Percentiles rank a stretch among this genome's conserved stretches.
phyloP scores from a whole-genome alignment of 2,113 vertebrate genomes.

The Saccopteryx leptura region DNA sequence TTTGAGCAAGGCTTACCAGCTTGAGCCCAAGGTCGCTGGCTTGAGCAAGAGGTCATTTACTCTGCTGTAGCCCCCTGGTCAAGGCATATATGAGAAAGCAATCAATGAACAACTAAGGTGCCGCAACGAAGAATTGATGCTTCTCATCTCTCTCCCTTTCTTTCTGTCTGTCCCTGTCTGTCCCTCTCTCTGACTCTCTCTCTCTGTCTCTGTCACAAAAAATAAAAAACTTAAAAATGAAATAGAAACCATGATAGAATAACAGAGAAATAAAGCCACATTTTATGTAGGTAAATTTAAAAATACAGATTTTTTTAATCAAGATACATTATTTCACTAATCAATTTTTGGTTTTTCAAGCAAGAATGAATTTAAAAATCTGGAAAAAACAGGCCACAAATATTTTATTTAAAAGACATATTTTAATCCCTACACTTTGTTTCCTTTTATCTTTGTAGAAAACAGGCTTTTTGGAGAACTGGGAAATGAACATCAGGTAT shows the following conservation, averaged over 20 bases:
- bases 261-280: constrained; percentile 17
- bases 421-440: not conserved
- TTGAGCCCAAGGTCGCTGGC: too few relatives aligned
- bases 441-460: not conserved
- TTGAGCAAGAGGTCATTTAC: too few relatives aligned
- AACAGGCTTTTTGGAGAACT: not conserved
- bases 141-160: too few relatives aligned
- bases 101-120: too few relatives aligned
- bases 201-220: too few relatives aligned
- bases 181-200: too few relatives aligned
- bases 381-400: constrained; percentile 8
- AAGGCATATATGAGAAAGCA: too few relatives aligned
- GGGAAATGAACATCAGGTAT: not conserved
- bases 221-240: too few relatives aligned
- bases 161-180: too few relatives aligned
- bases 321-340: constrained; percentile 55
- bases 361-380: constrained; percentile 35
- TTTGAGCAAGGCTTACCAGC: too few relatives aligned
- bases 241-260: not conserved
- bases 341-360: constrained; percentile 31
- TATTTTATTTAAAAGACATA: not conserved
- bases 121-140: too few relatives aligned
- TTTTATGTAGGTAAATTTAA: constrained; percentile 59
- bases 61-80: too few relatives aligned
- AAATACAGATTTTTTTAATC: constrained; percentile 48